These are phyloP conservation scores for Dicrostonyx torquatus DNA, from an alignment of 2,797 vertebrate species.

Conservation along the genomic window DNA sequence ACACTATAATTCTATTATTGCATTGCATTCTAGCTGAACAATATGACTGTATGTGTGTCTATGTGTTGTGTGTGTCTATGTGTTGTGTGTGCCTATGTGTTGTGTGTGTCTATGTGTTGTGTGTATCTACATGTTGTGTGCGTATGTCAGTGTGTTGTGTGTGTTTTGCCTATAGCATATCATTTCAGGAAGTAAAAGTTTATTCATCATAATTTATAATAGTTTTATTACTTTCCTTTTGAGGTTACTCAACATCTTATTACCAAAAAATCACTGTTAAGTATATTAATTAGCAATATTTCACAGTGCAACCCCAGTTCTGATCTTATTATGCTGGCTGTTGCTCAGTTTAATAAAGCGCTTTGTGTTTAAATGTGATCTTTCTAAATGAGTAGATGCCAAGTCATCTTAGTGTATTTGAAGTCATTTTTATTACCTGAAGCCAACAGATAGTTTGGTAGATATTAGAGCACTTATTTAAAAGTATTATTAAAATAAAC, in stretches of 20 bases:
- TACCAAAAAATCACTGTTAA: constrained; percentile 21
- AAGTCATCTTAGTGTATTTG: constrained; percentile 28
- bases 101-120: no score
- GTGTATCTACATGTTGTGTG: background rate
- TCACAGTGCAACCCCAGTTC: constrained; percentile 19
- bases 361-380: background rate
- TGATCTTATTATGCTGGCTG: constrained; percentile 50
- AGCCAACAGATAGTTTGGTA: background rate
- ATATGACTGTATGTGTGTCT: background rate
- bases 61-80: background rate
- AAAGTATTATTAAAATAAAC: constrained; percentile 46
- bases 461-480: constrained; percentile 40
- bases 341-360: background rate
- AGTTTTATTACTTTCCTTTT: background rate
- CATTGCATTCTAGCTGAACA: background rate
- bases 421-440: constrained; percentile 45
- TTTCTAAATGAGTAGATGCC: background rate
- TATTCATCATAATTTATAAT: background rate
- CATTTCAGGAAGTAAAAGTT: constrained; percentile 37
- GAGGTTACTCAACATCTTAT: background rate
- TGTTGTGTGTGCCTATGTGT: background rate
- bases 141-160: no score
- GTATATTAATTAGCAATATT: background rate
- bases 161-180: background rate
- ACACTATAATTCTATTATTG: background rate